Conservation (phyloP, 2,888 invertebrate genomes). For the Caenorhabditis sinica region DNA sequence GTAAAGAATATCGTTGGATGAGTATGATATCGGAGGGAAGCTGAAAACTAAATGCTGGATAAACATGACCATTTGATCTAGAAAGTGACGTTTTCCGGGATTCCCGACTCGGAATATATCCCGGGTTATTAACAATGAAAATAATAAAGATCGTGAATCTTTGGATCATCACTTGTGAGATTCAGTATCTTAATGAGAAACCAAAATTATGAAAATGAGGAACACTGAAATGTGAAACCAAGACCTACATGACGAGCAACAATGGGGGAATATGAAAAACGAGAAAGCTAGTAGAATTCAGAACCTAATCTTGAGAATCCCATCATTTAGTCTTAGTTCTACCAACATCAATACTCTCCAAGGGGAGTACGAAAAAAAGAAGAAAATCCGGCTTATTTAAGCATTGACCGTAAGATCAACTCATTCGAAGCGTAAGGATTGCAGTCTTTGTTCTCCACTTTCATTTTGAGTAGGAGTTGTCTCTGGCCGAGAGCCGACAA, state of each 20-base stretch:
- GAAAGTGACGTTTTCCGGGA: too few species aligned
- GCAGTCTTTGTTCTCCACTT: conserved; percentile 26
- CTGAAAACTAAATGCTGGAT: too few species aligned
- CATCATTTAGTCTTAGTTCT: neutral
- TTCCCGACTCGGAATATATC: too few species aligned
- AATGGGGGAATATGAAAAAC: neutral
- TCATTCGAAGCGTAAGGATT: conserved; percentile 13
- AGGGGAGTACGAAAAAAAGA: neutral
- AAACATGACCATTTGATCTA: too few species aligned
- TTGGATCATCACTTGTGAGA: too few species aligned
- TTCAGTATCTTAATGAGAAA: neutral
- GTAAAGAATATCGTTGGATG: too few species aligned
- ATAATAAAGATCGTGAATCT: neutral
- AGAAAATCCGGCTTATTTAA: neutral
- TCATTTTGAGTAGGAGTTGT: conserved; percentile 39
- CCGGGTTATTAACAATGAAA: too few species aligned
- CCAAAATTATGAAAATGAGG: conserved; percentile 1
- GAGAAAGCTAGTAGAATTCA: neutral
- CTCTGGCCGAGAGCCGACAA: conserved; percentile 12
- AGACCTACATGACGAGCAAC: neutral
- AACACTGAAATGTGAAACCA: conserved; percentile 17
- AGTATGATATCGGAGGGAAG: too few species aligned
- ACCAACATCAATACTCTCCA: neutral
- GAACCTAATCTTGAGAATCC: neutral
- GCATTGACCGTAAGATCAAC: conserved; percentile 13